Base-by-base conservation (phyloP, 2,888 invertebrate genomes). In the Notodonta ziczac region DNA sequence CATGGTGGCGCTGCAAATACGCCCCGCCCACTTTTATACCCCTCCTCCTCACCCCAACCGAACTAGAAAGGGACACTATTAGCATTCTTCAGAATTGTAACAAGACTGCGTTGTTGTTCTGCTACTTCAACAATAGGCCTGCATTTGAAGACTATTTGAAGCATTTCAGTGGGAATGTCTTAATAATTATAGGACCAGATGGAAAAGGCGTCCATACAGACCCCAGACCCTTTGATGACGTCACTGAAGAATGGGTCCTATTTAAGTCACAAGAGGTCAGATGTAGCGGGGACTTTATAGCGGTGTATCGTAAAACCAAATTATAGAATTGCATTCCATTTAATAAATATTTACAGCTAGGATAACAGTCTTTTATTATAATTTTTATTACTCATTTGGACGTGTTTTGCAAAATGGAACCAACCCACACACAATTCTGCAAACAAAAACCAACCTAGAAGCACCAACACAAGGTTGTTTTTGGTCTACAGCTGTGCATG, bases 1-100 rank as follows among this genome's bases (percentile, higher is more conserved):
- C 94, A 0, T 98, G 97, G 97, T 98, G 97, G 97, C 92, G 89
- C 54, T 96, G 96, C 80, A 95, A 94, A 84, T 97, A 97, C 85
- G 95, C 97, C 3, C 95, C 96, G 24, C 96, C 96, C 2, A 93
- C 94, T 60, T 97, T 97, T 79, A 95, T 97, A 65, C 93, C 95
- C 4, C 90, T 96, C 42, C 93, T 94, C 65, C 95, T 95, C 77
- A 94, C 94, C 0, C 83, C 93, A 3, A 82, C 87, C 7, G 68
- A 73, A 16, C 74, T 93, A 72, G 83, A 93, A 73, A 81, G 82
- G 57, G 89, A 90, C 60, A 86, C 87, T 55, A 78, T 80, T 6
- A 65, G 78, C 46, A 79, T 94, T 58, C 85, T 96, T 3, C 81
- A 88, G 42, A 78, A 85, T 10, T 72, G 85, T 13, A 85, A 93